phyloP scores from a whole-genome alignment of 1,140 invertebrate genomes.

The Sipha flava region DNA sequence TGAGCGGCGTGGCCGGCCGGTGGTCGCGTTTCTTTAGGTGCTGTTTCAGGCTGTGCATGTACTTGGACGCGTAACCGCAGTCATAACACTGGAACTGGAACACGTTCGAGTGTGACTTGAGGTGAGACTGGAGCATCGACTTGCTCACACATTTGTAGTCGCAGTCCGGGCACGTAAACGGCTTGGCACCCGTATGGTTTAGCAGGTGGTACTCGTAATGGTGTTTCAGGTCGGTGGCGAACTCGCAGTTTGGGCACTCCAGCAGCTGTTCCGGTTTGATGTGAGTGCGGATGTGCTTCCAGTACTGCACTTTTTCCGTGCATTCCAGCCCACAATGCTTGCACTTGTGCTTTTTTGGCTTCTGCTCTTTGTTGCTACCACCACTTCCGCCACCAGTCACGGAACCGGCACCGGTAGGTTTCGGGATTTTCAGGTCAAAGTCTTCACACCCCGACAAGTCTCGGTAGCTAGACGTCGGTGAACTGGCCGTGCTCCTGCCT shows the following conservation, averaged over 20 bases:
- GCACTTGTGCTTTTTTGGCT: constrained; percentile 48
- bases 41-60: constrained; percentile 93
- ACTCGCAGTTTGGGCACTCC: constrained; percentile 84
- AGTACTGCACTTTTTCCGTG: constrained; percentile 83
- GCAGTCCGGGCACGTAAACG: constrained; percentile 90
- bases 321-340: constrained; percentile 82
- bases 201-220: constrained; percentile 95
- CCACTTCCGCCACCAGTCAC: background rate
- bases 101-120: constrained; percentile 94
- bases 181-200: constrained; percentile 92
- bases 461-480: constrained; percentile 6
- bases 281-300: constrained; percentile 80
- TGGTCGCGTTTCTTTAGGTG: constrained; percentile 86
- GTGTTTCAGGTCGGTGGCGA: constrained; percentile 98
- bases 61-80: constrained; percentile 96
- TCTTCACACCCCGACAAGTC: constrained; percentile 17
- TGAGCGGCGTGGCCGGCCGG: constrained; percentile 73
- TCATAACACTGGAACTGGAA: constrained; percentile 93
- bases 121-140: constrained; percentile 97
- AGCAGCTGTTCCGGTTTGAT: constrained; percentile 89
- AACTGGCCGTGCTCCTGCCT: constrained; percentile 2
- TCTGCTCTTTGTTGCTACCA: constrained; percentile 17
- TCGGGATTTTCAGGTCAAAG: constrained; percentile 15
- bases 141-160: constrained; percentile 94
- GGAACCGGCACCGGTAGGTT: background rate